Conservation (phyloP, 2,797 vertebrate species). For the Helarctos malayanus region DNA sequence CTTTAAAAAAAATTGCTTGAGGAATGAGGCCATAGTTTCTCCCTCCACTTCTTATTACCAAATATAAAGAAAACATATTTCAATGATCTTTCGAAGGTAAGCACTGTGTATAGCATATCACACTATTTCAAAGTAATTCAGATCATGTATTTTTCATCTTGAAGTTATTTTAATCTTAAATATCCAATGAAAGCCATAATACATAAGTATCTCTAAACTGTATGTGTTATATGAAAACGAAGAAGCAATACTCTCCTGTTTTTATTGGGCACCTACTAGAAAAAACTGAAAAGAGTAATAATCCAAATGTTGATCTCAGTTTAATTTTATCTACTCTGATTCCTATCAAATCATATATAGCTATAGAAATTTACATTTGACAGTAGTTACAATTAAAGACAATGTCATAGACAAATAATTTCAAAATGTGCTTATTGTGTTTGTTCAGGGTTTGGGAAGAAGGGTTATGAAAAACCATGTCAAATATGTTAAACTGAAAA, state of each 20-base stretch:
- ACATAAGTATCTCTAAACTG: neutral
- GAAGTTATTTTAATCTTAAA: neutral
- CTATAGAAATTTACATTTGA: neutral
- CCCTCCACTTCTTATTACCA: neutral
- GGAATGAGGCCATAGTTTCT: neutral
- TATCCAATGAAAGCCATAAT: neutral
- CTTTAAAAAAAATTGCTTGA: neutral
- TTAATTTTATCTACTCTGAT: neutral
- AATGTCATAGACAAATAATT: neutral
- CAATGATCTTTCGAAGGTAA: neutral
- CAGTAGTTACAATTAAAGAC: neutral
- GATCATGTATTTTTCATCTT: neutral
- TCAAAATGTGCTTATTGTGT: neutral
- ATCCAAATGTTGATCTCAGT: neutral
- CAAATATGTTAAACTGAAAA: slow-evolving; percentile 29
- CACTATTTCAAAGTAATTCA: neutral
- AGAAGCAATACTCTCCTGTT: neutral
- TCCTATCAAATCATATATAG: neutral
- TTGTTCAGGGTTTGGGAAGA: neutral
- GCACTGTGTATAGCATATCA: neutral
- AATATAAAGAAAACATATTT: neutral
- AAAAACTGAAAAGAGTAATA: neutral
- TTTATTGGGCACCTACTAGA: neutral
- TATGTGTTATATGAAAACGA: neutral
- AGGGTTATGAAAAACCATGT: neutral